A percentile compares a stretch with the other conserved stretches of the same genome.
phyloP scores from a whole-genome alignment of 2,797 vertebrate species.

The Neoniphon sammara region DNA sequence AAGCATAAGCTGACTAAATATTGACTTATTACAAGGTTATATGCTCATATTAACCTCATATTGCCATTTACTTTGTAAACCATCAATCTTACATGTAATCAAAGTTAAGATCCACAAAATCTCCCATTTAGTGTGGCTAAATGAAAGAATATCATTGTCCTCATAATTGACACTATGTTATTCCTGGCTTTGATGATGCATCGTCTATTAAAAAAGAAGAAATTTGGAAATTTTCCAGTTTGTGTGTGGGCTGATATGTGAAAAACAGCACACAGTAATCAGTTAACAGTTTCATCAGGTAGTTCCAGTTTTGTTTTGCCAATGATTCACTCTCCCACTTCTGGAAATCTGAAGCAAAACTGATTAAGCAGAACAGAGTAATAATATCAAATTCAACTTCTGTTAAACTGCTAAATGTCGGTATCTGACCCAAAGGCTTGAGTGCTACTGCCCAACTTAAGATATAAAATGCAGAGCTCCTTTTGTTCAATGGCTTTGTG shows the following conservation, averaged over 20 bases:
- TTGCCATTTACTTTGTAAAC: slow-evolving; percentile 58
- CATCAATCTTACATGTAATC: slow-evolving; percentile 20
- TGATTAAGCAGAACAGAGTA: slow-evolving; percentile 26
- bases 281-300: slow-evolving; percentile 27
- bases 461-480: slow-evolving; percentile 60
- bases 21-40: not conserved
- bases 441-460: slow-evolving; percentile 51
- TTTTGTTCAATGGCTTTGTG: slow-evolving; percentile 80
- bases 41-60: not conserved
- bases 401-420: slow-evolving; percentile 12
- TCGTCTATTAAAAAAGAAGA: slow-evolving; percentile 23
- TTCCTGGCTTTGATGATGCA: not conserved
- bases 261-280: slow-evolving; percentile 18
- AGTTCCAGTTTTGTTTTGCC: slow-evolving; percentile 57
- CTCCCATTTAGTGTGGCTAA: slow-evolving; percentile 40
- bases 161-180: slow-evolving; percentile 11
- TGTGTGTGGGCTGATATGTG: not conserved
- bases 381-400: slow-evolving; percentile 25
- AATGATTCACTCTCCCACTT: slow-evolving; percentile 4
- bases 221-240: slow-evolving; percentile 50
- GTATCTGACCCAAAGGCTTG: slow-evolving; percentile 51
- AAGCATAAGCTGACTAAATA: slow-evolving; percentile 10
- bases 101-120: slow-evolving; percentile 21
- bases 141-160: slow-evolving; percentile 17
- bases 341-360: slow-evolving; percentile 33